These are phyloP conservation scores for Indicator indicator DNA, from an alignment of 2,113 vertebrate genomes.

Conservation along the genomic window DNA sequence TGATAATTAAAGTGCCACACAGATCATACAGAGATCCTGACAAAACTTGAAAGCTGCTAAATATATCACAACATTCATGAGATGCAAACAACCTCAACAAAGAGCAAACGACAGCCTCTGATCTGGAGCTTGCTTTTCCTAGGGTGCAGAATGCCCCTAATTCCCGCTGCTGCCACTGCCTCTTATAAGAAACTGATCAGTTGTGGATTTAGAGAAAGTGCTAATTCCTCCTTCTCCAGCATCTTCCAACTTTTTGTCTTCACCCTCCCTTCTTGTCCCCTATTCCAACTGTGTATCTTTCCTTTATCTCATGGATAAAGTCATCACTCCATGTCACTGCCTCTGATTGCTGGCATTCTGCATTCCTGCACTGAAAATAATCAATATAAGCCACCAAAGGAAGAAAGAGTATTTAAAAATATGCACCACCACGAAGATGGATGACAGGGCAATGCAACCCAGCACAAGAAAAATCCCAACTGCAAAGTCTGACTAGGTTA, in stretches of 20 bases:
- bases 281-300: background rate
- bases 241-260: background rate
- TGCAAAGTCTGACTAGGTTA: background rate
- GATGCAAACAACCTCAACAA: constrained; percentile 5
- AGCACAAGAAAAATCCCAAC: background rate
- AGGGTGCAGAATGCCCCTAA: background rate
- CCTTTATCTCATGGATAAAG: background rate
- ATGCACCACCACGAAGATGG: background rate
- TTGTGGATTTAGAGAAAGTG: background rate
- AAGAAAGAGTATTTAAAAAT: background rate
- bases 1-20: background rate
- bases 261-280: background rate
- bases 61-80: constrained; percentile 2
- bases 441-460: background rate
- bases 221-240: background rate
- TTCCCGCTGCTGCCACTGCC: background rate
- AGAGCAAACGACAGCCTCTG: background rate
- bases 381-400: background rate
- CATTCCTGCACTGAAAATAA: background rate
- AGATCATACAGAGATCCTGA: background rate
- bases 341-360: background rate
- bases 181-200: background rate
- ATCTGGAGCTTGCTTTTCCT: background rate
- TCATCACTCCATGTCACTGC: background rate
- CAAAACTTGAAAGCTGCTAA: constrained; percentile 5